Base-by-base conservation (phyloP, 2,888 invertebrate species). In the Dastarcus helophoroides region DNA sequence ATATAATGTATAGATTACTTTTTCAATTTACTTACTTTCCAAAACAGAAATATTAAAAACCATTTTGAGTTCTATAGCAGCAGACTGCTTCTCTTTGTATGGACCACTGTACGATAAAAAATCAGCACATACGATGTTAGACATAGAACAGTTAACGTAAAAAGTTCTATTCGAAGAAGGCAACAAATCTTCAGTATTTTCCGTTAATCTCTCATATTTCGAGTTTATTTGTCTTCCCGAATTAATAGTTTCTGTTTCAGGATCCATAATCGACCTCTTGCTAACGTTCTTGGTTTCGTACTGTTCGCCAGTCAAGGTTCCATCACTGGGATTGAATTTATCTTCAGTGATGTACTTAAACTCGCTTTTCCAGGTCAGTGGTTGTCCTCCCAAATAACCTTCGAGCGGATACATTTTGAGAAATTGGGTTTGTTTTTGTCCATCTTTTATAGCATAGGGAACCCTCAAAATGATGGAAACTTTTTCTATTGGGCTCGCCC, bases 401-500 rank as follows among this genome's bases (percentile, higher is more conserved):
- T 37, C 36, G 0, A 45, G 45, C n/a, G 40, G 35, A 26, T 46
- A 46, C 4, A 53, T 13, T 6, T 36, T 32, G 3, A 50, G 26
- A 26, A 54, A 48, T 9, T 35, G 37, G 3, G 39, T 26, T 11
- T 37, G 15, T 11, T 36, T 33, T 5, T 29, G 28, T 8, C 33
- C 15, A 2, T 35, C 27, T 14, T 29, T 12, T 3, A 51, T 34
- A 12, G 40, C 33, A 19, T 44, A 41, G 1, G 65, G 66, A 14
- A 66, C 42, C 15, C 41, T 39, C 8, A 67, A 39, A 14, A 39
- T 43, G 2, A 64, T 34, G 13, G 35, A 16, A 3, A 59, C 53
- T 35, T 54, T 51, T 8, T 58, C 51, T 3, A 64, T 49, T 4
- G 61, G 55, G 45, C 63, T 64, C 0, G 37, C 41, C 10, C 63